Percentiles rank a stretch among this genome's conserved stretches.
Conservation (phyloP, 2,113 vertebrate genomes). For the Bubalus kerabau region DNA sequence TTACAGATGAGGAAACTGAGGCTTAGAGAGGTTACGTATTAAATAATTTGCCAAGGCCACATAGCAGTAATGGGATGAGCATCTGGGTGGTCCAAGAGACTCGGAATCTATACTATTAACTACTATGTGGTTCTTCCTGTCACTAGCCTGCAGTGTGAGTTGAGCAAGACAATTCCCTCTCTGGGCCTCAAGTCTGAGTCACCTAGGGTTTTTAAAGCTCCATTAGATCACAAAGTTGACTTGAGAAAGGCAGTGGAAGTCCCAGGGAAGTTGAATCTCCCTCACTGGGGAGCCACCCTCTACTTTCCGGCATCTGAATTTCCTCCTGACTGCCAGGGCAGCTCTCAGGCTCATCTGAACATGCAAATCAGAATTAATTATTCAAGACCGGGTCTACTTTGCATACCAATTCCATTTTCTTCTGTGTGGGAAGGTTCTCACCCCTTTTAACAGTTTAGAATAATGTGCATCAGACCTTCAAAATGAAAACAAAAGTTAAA, state of each 20-base stretch:
- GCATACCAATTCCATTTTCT: constrained; percentile 73
- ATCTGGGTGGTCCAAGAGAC: neutral
- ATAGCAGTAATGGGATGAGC: neutral
- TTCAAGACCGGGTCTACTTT: constrained; percentile 67
- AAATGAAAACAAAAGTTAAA: constrained; percentile 64
- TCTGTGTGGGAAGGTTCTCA: constrained; percentile 74
- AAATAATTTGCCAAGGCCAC: neutral
- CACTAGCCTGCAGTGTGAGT: neutral
- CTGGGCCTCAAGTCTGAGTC: neutral
- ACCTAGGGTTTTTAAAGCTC: neutral
- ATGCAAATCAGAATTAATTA: constrained; percentile 75
- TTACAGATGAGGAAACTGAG: neutral
- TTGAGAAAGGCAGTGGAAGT: neutral
- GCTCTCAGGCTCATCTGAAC: constrained; percentile 62
- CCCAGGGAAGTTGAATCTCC: neutral
- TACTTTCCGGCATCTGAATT: constrained; percentile 38
- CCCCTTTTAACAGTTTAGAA: constrained; percentile 75
- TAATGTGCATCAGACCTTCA: constrained; percentile 60
- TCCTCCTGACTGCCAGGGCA: constrained; percentile 32
- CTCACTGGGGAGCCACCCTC: neutral
- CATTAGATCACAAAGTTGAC: neutral
- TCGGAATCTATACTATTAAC: neutral
- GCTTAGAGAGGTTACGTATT: neutral
- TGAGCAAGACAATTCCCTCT: neutral
- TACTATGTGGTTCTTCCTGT: neutral